These are phyloP conservation scores for Pentamera pediparva DNA, from an alignment of 53 echinoderm and acorn worm species.

Conservation along the genomic window DNA sequence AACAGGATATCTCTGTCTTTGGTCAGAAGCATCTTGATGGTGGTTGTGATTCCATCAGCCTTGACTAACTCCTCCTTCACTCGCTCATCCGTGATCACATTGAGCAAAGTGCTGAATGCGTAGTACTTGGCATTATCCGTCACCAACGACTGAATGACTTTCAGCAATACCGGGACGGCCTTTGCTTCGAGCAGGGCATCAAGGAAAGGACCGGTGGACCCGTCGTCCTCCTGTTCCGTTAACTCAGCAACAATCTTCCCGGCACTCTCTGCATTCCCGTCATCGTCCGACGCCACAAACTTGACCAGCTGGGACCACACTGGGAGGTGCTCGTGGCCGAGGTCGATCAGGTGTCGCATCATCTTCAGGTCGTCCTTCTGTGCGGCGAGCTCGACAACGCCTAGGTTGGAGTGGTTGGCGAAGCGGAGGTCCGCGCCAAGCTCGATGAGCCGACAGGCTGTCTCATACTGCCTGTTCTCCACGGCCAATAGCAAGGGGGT, in stretches of 20 bases:
- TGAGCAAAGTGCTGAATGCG: slow-evolving; percentile 72
- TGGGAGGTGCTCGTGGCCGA: slow-evolving; percentile 67
- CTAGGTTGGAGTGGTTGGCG: slow-evolving; percentile 67
- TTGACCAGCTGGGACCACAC: slow-evolving; percentile 82
- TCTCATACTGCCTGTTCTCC: slow-evolving; percentile 84
- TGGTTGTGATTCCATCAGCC: slow-evolving; percentile 57
- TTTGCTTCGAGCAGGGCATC: slow-evolving; percentile 53
- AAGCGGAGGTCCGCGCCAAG: slow-evolving; percentile 85
- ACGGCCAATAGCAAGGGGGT: slow-evolving; percentile 89
- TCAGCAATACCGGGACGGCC: slow-evolving; percentile 63
- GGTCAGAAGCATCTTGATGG: slow-evolving; percentile 61
- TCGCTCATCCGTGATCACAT: slow-evolving; percentile 54
- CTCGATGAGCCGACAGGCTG: slow-evolving; percentile 66
- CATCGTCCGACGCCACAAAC: slow-evolving; percentile 62
- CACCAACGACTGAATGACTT: slow-evolving; percentile 73
- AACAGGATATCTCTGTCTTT: slow-evolving; percentile 63
- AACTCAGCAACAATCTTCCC: slow-evolving; percentile 68
- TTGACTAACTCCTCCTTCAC: slow-evolving; percentile 91
- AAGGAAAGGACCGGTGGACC: slow-evolving; percentile 52
- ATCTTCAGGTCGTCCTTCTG: slow-evolving; percentile 62
- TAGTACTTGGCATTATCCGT: slow-evolving; percentile 70
- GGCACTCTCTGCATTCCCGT: slow-evolving; percentile 77
- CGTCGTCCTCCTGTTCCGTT: slow-evolving; percentile 46
- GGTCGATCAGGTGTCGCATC: slow-evolving; percentile 69
- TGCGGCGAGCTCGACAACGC: slow-evolving; percentile 69